Evolutionary conservation across 2,888 invertebrate species (phyloP).

Genomic region (Morpho deidamia): DNA sequence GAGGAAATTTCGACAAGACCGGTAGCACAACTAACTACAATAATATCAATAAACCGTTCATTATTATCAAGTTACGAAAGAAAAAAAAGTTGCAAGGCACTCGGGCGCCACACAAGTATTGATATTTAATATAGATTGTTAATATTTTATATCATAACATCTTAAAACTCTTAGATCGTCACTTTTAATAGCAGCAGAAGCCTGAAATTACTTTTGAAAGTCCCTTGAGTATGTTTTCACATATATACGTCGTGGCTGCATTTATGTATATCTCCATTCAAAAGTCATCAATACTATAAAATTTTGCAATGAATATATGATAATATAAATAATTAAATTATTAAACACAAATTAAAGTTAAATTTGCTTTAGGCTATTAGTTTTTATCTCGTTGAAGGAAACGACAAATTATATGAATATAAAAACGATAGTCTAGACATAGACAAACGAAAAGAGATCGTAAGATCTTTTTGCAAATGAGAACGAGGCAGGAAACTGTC

Average conservation of each 20-base stretch:
- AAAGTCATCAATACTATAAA: too few species aligned
- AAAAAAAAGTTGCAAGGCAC: conserved; percentile 8
- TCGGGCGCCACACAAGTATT: conserved; percentile 1
- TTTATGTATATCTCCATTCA: too few species aligned
- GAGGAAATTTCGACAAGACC: conserved; percentile 22
- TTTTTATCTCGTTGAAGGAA: not conserved
- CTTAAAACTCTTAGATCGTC: too few species aligned
- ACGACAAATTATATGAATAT: not conserved
- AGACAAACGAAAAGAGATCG: conserved; percentile 24
- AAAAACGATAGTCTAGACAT: conserved; percentile 7
- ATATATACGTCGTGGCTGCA: too few species aligned
- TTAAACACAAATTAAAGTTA: too few species aligned
- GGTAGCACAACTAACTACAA: conserved; percentile 47
- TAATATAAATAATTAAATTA: too few species aligned
- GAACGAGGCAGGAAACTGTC: conserved; percentile 68
- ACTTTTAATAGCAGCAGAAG: too few species aligned
- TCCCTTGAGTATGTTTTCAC: too few species aligned
- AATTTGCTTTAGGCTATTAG: too few species aligned
- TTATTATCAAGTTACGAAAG: conserved; percentile 34
- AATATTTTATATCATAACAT: too few species aligned
- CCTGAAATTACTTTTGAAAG: too few species aligned
- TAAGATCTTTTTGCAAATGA: conserved; percentile 25
- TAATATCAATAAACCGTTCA: conserved; percentile 54
- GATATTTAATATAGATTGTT: not conserved
- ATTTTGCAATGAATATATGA: too few species aligned